Conservation (phyloP, 2,113 vertebrate species). For the Grammomys dolichurus region DNA sequence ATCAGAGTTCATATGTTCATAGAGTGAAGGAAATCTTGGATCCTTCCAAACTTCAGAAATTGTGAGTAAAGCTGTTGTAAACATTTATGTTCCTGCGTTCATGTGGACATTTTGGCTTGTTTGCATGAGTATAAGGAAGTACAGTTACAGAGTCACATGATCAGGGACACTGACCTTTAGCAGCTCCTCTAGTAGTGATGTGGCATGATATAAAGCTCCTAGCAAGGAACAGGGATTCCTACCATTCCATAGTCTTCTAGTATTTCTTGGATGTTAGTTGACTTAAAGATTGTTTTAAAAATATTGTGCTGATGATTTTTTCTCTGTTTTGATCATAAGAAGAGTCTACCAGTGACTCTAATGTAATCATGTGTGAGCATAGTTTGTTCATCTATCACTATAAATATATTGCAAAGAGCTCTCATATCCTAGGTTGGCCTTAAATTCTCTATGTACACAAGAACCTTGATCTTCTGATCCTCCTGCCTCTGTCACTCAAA, state of each 20-base stretch:
- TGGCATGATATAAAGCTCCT: background rate
- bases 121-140: background rate
- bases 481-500: too few species aligned
- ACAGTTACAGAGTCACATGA: background rate
- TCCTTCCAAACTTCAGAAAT: background rate
- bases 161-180: background rate
- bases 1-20: background rate
- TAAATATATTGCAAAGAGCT: background rate
- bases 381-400: constrained; percentile 1
- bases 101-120: background rate
- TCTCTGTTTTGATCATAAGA: constrained; percentile 21
- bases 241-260: background rate
- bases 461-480: background rate
- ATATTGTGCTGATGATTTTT: background rate
- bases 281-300: background rate
- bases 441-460: background rate
- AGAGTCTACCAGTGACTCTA: background rate
- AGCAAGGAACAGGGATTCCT: background rate
- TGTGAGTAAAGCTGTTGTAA: background rate
- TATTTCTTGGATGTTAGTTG: constrained; percentile 1
- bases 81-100: constrained; percentile 13
- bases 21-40: background rate
- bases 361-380: background rate
- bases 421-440: background rate
- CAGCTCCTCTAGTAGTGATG: background rate